Evolutionary conservation across 2,113 vertebrate genomes (phyloP).

Genomic region (Crotalus tigris): DNA sequence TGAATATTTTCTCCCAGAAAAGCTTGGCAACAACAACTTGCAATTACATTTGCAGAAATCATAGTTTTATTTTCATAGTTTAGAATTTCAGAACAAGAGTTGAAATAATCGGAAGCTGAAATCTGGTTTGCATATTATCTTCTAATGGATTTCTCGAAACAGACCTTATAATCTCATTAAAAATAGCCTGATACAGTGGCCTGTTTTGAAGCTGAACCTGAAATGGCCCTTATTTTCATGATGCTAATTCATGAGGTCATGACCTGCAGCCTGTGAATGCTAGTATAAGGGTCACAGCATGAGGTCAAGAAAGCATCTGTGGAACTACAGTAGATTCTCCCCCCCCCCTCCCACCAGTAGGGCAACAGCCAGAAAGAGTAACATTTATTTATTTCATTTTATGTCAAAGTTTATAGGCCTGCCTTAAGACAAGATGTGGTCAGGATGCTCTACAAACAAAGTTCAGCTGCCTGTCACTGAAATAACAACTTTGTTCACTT

Average conservation of each 20-base stretch:
- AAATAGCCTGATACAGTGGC: constrained; percentile 37
- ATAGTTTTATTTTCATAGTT: background rate
- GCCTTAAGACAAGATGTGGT: constrained; percentile 25
- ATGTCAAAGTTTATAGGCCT: constrained; percentile 8
- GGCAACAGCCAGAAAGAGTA: constrained; percentile 23
- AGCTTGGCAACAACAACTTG: background rate
- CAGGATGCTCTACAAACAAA: background rate
- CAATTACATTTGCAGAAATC: background rate
- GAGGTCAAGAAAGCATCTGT: constrained; percentile 64
- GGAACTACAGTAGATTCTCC: constrained; percentile 38
- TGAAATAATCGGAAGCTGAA: constrained; percentile 51
- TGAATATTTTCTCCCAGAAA: background rate
- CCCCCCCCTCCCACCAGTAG: too few species aligned
- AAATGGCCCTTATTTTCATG: constrained; percentile 58
- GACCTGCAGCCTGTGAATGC: constrained; percentile 66
- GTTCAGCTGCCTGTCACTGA: background rate
- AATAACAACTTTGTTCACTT: background rate
- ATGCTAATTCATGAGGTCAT: constrained; percentile 70
- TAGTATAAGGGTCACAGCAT: constrained; percentile 65
- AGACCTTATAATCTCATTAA: constrained; percentile 42
- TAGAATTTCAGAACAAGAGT: constrained; percentile 36
- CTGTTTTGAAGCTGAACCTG: constrained; percentile 63
- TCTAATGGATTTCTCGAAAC: constrained; percentile 40
- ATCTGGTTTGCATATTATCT: constrained; percentile 53
- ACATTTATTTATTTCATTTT: constrained; percentile 26